phyloP scores from a whole-genome alignment of 1,140 invertebrate species.

The Penaeus vannamei region DNA sequence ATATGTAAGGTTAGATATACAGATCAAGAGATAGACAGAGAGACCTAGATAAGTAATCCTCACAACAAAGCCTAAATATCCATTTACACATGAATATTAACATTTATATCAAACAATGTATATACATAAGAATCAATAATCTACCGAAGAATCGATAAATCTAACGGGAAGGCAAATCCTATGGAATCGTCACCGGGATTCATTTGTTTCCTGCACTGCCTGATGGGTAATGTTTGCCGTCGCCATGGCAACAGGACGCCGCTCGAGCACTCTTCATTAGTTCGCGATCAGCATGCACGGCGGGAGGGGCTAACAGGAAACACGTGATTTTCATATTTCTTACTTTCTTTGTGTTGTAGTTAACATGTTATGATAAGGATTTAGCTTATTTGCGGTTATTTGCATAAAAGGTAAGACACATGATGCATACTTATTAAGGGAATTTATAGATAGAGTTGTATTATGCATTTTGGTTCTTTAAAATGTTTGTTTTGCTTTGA shows the following conservation, averaged over 20 bases:
- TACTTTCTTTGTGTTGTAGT: too few relatives aligned
- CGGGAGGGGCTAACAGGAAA: too few relatives aligned
- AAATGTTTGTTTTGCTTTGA: too few relatives aligned
- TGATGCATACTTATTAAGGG: neutral
- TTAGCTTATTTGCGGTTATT: too few relatives aligned
- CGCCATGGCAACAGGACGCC: constrained; percentile 51
- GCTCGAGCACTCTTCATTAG: constrained; percentile 31
- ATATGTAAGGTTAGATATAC: neutral
- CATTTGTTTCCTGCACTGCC: constrained; percentile 40
- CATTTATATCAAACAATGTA: neutral
- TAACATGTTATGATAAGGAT: neutral
- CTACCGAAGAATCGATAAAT: neutral
- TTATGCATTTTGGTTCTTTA: too few relatives aligned
- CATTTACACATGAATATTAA: neutral
- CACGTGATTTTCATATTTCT: too few relatives aligned
- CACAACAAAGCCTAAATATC: too few relatives aligned
- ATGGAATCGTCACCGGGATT: neutral
- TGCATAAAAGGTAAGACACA: neutral
- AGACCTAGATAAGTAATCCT: neutral
- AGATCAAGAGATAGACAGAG: constrained; percentile 11
- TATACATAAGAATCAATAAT: constrained; percentile 12
- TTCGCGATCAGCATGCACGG: neutral
- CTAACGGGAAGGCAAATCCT: too few relatives aligned
- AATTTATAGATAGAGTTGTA: too few relatives aligned
- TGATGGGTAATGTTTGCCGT: constrained; percentile 33